Conservation (phyloP, 2,888 invertebrate species). For the Gnatocerus cornutus region DNA sequence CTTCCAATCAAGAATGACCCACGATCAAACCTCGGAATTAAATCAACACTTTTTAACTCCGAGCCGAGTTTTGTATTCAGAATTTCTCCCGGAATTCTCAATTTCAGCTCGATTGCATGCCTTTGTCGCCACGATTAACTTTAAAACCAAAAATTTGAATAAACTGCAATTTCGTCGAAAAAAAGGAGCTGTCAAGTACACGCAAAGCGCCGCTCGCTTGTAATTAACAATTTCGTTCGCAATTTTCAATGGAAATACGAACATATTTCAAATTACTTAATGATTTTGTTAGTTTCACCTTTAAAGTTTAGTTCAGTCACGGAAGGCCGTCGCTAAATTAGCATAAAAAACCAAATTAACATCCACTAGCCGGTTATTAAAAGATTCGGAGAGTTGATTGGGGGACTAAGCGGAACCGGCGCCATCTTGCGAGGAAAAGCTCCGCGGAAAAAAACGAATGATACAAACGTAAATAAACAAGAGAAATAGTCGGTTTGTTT, state of each 20-base stretch:
- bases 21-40: slow-evolving; percentile 5
- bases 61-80: neutral
- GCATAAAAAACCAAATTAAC: slow-evolving; percentile 8
- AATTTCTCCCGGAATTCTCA: slow-evolving; percentile 6
- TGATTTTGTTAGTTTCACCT: too few species aligned
- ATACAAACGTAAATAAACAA: slow-evolving; percentile 46
- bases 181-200: neutral
- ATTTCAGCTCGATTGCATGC: slow-evolving; percentile 11
- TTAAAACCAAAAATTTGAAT: slow-evolving; percentile 4
- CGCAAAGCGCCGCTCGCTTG: neutral
- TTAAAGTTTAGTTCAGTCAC: neutral
- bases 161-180: neutral
- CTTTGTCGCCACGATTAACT: neutral
- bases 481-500: slow-evolving; percentile 43
- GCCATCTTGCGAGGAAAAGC: too few species aligned
- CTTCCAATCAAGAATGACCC: slow-evolving; percentile 1
- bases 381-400: neutral
- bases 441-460: slow-evolving; percentile 13
- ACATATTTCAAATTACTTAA: neutral
- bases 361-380: neutral
- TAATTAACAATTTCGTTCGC: neutral
- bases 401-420: too few species aligned
- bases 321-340: neutral
- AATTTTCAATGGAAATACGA: neutral
- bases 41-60: neutral